Conservation (phyloP, 2,797 vertebrate genomes). For the Anolis apletophallus region DNA sequence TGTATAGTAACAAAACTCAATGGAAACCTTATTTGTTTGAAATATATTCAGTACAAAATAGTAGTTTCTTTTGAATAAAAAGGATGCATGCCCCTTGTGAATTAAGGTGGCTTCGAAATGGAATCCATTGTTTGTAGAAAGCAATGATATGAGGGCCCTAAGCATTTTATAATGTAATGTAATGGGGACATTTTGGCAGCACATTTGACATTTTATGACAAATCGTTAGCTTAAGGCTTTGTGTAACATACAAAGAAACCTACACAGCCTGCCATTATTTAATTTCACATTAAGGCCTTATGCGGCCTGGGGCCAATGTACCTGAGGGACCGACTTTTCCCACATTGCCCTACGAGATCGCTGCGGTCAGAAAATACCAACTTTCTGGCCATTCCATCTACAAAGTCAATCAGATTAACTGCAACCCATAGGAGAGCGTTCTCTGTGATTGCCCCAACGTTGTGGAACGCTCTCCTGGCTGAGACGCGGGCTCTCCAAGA, state of each 20-base stretch:
- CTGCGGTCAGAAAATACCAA: no score
- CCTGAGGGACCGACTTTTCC: no score
- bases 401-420: no score
- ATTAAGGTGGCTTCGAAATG: neutral
- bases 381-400: no score
- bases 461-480: no score
- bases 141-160: neutral
- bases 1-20: slow-evolving; percentile 36
- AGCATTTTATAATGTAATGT: neutral
- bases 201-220: neutral
- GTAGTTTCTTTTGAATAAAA: neutral
- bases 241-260: neutral
- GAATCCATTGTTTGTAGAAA: neutral
- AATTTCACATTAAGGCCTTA: neutral
- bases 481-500: no score
- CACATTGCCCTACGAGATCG: no score
- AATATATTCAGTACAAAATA: neutral
- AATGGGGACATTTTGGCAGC: neutral
- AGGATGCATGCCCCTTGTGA: neutral
- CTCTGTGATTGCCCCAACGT: no score
- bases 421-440: no score
- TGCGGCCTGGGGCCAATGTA: no score
- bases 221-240: neutral
- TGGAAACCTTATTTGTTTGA: slow-evolving; percentile 9
- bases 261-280: neutral